These are phyloP conservation scores for Setipinna tenuifilis DNA, from an alignment of 2,797 vertebrate species.

Conservation along the genomic window DNA sequence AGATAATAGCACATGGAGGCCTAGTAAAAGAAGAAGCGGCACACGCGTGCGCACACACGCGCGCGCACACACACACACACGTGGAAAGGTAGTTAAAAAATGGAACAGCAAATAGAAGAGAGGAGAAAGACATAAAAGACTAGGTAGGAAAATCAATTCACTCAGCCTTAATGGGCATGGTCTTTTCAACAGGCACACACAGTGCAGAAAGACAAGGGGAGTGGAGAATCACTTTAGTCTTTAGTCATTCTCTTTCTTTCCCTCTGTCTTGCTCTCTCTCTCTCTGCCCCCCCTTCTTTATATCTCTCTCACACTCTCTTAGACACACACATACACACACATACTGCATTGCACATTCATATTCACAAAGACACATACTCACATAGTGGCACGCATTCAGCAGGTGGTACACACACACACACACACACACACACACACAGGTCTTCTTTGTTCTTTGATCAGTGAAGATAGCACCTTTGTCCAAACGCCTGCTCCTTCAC, in stretches of 20 bases:
- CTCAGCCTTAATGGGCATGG: conserved; percentile 57
- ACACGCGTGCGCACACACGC: background rate
- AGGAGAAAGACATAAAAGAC: conserved; percentile 26
- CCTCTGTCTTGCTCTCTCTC: background rate
- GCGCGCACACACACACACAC: too few species aligned
- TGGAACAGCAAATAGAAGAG: too few species aligned
- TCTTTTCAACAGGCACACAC: background rate
- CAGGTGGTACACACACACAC: background rate
- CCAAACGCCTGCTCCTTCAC: conserved; percentile 4
- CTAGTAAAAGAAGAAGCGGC: background rate
- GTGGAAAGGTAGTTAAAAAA: too few species aligned
- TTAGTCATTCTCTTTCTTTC: too few species aligned
- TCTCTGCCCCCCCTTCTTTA: background rate
- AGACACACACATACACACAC: background rate
- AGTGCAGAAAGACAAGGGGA: background rate
- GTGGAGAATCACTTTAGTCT: background rate
- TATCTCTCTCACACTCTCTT: background rate
- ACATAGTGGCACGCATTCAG: conserved; percentile 2
- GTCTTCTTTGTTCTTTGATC: conserved; percentile 19
- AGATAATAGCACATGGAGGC: conserved; percentile 59
- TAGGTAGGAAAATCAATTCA: conserved; percentile 61
- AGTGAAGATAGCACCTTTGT: background rate
- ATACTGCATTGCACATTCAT: background rate
- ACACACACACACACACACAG: conserved; percentile 22
- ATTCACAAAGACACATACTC: background rate